Percentiles rank a stretch among this genome's conserved stretches.
Conservation (phyloP, 2,113 vertebrate species). For the Pachycephala philippinensis region DNA sequence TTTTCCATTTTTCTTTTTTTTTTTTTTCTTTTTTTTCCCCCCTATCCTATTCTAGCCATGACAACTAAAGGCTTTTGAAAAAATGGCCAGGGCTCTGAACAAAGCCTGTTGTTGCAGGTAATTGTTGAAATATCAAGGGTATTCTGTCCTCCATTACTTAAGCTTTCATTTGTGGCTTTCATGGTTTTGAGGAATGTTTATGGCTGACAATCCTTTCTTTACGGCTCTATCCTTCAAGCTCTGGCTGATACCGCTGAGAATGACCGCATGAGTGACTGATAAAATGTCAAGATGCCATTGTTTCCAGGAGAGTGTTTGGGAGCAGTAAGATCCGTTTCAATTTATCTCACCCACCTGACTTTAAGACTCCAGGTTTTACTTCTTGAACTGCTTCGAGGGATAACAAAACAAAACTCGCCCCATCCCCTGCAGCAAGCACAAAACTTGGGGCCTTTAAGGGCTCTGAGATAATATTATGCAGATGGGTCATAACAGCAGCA, state of each 20-base stretch:
- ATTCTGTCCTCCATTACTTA: constrained; percentile 82
- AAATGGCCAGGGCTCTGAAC: constrained; percentile 66
- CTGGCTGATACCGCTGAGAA: constrained; percentile 75
- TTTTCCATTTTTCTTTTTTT: background rate
- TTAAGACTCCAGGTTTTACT: constrained; percentile 70
- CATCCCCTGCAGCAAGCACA: background rate
- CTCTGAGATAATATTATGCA: constrained; percentile 28
- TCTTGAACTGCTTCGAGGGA: constrained; percentile 45
- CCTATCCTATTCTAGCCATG: background rate
- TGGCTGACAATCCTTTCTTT: constrained; percentile 83
- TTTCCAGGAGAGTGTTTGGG: constrained; percentile 79
- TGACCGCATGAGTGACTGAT: constrained; percentile 82
- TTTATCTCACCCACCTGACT: constrained; percentile 79
- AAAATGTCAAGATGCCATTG: constrained; percentile 85
- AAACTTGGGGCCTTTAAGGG: constrained; percentile 5
- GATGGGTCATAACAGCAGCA: constrained; percentile 39
- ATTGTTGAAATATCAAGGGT: constrained; percentile 84
- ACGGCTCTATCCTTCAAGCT: constrained; percentile 83
- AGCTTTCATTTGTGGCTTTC: constrained; percentile 83
- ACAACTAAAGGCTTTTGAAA: constrained; percentile 72
- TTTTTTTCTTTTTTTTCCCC: rapidly evolving
- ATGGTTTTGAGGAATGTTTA: constrained; percentile 85
- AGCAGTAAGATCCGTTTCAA: constrained; percentile 79
- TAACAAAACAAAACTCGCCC: background rate
- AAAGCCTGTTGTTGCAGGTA: constrained; percentile 77